These are phyloP conservation scores for Actinia equina DNA, from an alignment of 64 coral and sea anemone species.

Conservation along the genomic window DNA sequence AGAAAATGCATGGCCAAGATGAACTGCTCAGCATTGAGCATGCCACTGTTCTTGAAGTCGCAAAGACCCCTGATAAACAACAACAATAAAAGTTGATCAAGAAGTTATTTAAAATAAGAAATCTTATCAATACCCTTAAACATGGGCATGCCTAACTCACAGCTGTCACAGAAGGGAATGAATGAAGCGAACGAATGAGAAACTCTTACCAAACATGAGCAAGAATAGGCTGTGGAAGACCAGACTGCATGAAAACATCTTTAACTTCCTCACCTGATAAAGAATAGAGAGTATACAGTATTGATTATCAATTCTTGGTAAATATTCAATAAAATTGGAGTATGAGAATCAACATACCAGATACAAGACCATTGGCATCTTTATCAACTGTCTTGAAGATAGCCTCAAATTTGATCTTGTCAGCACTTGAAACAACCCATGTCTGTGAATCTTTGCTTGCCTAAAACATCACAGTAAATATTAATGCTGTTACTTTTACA, in stretches of 20 bases:
- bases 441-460: slow-evolving; percentile 40
- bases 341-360: slow-evolving; percentile 45
- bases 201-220: slow-evolving; percentile 89
- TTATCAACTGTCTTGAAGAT: slow-evolving; percentile 94
- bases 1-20: slow-evolving; percentile 89
- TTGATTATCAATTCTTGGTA: background rate
- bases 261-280: slow-evolving; percentile 92
- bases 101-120: background rate
- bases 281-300: background rate
- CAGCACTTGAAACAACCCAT: slow-evolving; percentile 83
- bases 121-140: too few relatives aligned
- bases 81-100: background rate
- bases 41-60: slow-evolving; percentile 76
- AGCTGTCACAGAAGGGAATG: too few relatives aligned
- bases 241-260: slow-evolving; percentile 90
- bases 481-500: background rate
- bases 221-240: slow-evolving; percentile 76
- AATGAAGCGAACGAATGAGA: background rate
- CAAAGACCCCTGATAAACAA: slow-evolving; percentile 76
- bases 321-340: too few relatives aligned
- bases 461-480: slow-evolving; percentile 36
- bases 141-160: too few relatives aligned
- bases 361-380: slow-evolving; percentile 90
- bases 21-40: slow-evolving; percentile 90
- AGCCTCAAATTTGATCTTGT: slow-evolving; percentile 77